phyloP scores from a whole-genome alignment of 2,797 vertebrate species.

The Pitangus sulphuratus region DNA sequence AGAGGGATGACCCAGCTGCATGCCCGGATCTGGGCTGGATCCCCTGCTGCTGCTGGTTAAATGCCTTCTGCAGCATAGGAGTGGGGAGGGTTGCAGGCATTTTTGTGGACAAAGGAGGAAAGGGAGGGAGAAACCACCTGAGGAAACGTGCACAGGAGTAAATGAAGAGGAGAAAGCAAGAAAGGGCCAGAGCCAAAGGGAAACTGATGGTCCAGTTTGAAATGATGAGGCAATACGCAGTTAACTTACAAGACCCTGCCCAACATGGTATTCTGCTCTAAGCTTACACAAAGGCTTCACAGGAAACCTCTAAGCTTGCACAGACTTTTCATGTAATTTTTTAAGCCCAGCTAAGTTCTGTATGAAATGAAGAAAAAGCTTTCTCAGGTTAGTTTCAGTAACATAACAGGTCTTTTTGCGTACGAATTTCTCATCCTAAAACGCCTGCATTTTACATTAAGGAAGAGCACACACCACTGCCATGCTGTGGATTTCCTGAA shows the following conservation, averaged over 20 bases:
- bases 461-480: background rate
- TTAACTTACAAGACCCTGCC: background rate
- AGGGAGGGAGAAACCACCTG: background rate
- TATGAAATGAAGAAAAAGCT: background rate
- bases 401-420: background rate
- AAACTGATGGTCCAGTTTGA: background rate
- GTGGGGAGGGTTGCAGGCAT: background rate
- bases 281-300: background rate
- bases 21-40: background rate
- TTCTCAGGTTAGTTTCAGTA: background rate
- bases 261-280: background rate
- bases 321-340: background rate
- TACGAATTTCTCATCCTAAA: background rate
- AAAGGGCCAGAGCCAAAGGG: background rate
- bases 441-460: background rate
- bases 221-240: rapidly evolving
- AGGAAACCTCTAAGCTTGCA: background rate
- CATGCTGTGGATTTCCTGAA: background rate
- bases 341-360: background rate
- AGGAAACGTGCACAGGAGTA: background rate
- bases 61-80: background rate
- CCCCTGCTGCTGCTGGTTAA: background rate
- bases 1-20: background rate
- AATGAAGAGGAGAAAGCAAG: background rate
- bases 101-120: background rate